Base-by-base conservation (phyloP, 2,113 vertebrate genomes). In the Charina bottae region DNA sequence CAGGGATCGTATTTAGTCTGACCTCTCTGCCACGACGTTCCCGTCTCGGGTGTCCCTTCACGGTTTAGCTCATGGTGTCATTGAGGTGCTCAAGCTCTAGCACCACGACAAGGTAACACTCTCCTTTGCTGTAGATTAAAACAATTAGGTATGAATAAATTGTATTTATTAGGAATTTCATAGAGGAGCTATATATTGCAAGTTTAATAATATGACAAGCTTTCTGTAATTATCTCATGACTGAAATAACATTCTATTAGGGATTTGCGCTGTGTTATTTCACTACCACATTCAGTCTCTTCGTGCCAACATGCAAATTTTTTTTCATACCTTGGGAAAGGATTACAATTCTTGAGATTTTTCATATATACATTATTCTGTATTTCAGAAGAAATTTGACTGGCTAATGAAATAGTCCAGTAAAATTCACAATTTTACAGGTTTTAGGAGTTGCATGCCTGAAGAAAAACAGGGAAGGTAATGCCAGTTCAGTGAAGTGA, bases 361-460 rank as follows among this genome's bases (percentile, higher is more conserved):
- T 92, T 54, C 42, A 83, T 87, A 1, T 9, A 90, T 56, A 88
- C 59, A 1, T 28, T 19, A 7, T 91, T 19, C 24, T 11, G 83
- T 92, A 37, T 55, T 93, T 24, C 56, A 92, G 46, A 93, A 94
- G 87, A 88, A 87, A 54, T 10, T 90, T 93, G 91, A 88, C 72
- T 92, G 68, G 15, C 64, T 1, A 28, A 2, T 6, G 93, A 55
- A 85, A 6, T 59, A 92, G 90, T 33, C 49, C 3, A 0, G 1
- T 93, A 91, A 85, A 93, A 95, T 91, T 93, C 59, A 91, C 53
- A 46, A 53, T 84, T 17, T 92, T 24, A 46, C 62, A 37, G 13
- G 7, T n/a, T 58, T 92, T 72, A 42, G 33, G 62, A 64, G 89
- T 85, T 58, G 24, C 88, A 72, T 86, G 60, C 11, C 13, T 46